These are phyloP conservation scores for Horisme vitalbata DNA, from an alignment of 2,888 invertebrate genomes.

Conservation along the genomic window DNA sequence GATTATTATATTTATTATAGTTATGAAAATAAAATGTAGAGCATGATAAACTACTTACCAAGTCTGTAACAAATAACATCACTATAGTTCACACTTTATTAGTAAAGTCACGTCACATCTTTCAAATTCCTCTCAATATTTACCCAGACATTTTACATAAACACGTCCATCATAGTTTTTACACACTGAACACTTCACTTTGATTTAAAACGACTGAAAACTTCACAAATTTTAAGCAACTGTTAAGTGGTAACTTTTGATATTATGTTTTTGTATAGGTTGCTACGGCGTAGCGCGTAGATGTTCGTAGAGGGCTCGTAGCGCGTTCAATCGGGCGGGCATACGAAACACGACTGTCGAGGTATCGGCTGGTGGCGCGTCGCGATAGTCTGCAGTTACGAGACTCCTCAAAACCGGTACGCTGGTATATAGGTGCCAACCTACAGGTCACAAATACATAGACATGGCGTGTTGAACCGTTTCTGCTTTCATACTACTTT, in stretches of 20 bases:
- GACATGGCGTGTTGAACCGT: slow-evolving; percentile 28
- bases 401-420: slow-evolving; percentile 36
- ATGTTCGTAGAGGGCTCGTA: slow-evolving; percentile 35
- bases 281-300: slow-evolving; percentile 58
- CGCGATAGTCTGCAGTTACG: slow-evolving; percentile 36
- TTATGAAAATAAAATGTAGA: neutral
- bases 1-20: too few relatives aligned
- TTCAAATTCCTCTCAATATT: slow-evolving; percentile 39
- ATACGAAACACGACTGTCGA: slow-evolving; percentile 56
- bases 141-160: slow-evolving; percentile 41
- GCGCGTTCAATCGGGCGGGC: slow-evolving; percentile 46
- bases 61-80: slow-evolving; percentile 16
- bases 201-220: slow-evolving; percentile 1
- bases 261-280: slow-evolving; percentile 17
- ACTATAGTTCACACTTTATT: slow-evolving; percentile 24
- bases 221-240: slow-evolving; percentile 2
- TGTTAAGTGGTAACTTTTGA: slow-evolving; percentile 20
- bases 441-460: slow-evolving; percentile 1
- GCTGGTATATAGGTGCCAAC: slow-evolving; percentile 10
- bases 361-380: slow-evolving; percentile 27
- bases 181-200: slow-evolving; percentile 29
- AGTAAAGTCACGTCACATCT: slow-evolving; percentile 37
- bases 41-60: slow-evolving; percentile 37
- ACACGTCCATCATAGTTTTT: slow-evolving; percentile 25
- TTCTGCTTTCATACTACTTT: slow-evolving; percentile 14